Base-by-base conservation (phyloP, 2,888 invertebrate genomes). In the Dynastes maya region DNA sequence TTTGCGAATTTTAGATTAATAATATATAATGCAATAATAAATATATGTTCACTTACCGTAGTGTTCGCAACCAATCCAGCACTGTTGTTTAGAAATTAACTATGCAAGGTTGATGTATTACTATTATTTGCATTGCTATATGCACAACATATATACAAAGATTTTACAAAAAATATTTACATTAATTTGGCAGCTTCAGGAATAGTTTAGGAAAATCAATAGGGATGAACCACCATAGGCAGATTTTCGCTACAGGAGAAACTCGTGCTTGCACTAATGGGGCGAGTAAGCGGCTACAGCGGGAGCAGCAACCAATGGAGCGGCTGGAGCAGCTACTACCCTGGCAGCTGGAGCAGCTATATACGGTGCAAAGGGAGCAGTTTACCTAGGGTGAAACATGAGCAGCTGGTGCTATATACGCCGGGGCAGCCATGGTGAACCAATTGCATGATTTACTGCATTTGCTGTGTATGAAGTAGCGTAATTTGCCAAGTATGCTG, bases 391-490 rank as follows among this genome's bases (percentile, higher is more conserved):
- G 65, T 22, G 81, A 80, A 29, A 80, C 81, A 63, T 78, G 79
- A 49, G 80, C 81, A 29, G 88, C 82, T 1, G 79, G 79, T 9
- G 68, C 68, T 16, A 61, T 87, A 27, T 49, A 40, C 13, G 45
- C 16, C 29, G 88, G 82, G 0, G 45, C 16, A 29, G 88, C 82
- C 1, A 86, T 0, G 95, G 95, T 9, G 93, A 90, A 32, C 94
- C 94, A 2, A 94, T 91, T 0, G 95, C 95, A 84, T 95, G 95
- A 89, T 95, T 94, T 77, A 95, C 90, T 27, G 93, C 90, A 84
- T 94, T 95, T 0, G 94, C 94, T 79, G 94, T 94, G 89, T 94
- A 95, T 13, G 94, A 94, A 83, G 91, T 92, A 75, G 95, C 95
- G 83, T 94, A 94, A 2, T 95, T 94, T 0, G 94, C 93, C 2